These are phyloP conservation scores for Sebastolobus alascanus DNA, from an alignment of 2,797 vertebrate species.

Conservation along the genomic window DNA sequence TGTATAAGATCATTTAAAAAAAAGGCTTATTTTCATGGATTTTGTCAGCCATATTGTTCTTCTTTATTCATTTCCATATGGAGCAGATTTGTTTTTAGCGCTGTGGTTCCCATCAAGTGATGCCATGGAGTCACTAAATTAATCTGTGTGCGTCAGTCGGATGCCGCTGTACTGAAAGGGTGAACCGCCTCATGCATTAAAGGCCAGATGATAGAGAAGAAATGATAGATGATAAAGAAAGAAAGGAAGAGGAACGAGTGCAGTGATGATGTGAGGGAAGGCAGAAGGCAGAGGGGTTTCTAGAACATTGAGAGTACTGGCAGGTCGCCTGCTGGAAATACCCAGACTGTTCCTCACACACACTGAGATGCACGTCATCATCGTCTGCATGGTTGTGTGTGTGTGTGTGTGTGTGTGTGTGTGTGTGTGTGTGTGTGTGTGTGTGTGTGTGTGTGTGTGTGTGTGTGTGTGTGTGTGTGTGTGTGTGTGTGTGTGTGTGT, in stretches of 20 bases:
- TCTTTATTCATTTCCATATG: not conserved
- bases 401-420: slow-evolving; percentile 23
- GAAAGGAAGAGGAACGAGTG: slow-evolving; percentile 12
- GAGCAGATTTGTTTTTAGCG: not conserved
- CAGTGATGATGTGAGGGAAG: slow-evolving; percentile 29
- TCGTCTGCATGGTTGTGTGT: slow-evolving; percentile 25
- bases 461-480: slow-evolving; percentile 11
- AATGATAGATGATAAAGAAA: not conserved
- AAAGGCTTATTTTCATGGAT: too few species aligned
- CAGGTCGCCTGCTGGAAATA: slow-evolving; percentile 74
- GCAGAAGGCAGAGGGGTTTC: slow-evolving; percentile 61
- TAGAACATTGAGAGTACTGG: slow-evolving; percentile 56
- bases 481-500: slow-evolving; percentile 7
- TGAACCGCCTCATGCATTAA: not conserved
- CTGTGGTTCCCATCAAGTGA: not conserved
- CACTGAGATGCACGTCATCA: slow-evolving; percentile 66
- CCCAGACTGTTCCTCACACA: slow-evolving; percentile 71
- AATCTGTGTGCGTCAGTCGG: not conserved
- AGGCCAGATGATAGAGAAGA: not conserved
- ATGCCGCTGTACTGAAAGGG: not conserved
- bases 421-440: slow-evolving; percentile 7
- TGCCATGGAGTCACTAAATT: not conserved
- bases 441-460: slow-evolving; percentile 34
- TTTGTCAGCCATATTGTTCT: too few species aligned
- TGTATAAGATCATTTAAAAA: too few species aligned